A percentile compares a stretch with the other conserved stretches of the same genome.
Evolutionary conservation across 2,888 invertebrate genomes (phyloP).

Genomic region (Asteroscopus sphinx): DNA sequence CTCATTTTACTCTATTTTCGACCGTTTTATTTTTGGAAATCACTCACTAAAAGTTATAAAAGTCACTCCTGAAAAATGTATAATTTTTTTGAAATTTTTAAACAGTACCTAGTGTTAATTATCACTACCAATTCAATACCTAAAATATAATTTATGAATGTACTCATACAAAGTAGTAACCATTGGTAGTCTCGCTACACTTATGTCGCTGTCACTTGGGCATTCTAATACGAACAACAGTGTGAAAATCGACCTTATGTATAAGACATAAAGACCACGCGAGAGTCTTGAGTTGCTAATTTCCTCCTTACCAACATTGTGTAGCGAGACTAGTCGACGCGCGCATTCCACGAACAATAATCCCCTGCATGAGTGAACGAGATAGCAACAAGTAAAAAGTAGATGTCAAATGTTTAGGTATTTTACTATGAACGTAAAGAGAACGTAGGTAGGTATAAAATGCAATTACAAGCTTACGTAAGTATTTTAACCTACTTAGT

Average conservation of each 20-base stretch:
- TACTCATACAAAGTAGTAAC: slow-evolving; percentile 87
- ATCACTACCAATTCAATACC: slow-evolving; percentile 53
- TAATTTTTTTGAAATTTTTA: slow-evolving; percentile 21
- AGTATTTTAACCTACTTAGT: slow-evolving; percentile 84
- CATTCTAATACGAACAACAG: slow-evolving; percentile 32
- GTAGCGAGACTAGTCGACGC: slow-evolving; percentile 88
- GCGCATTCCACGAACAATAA: slow-evolving; percentile 88
- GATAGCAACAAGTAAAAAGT: slow-evolving; percentile 85
- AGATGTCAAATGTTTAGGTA: slow-evolving; percentile 89
- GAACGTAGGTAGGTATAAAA: slow-evolving; percentile 85
- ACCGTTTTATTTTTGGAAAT: slow-evolving; percentile 69
- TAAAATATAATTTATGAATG: slow-evolving; percentile 84
- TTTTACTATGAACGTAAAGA: slow-evolving; percentile 84
- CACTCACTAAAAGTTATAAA: slow-evolving; percentile 31
- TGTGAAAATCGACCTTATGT: slow-evolving; percentile 70
- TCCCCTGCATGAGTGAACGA: slow-evolving; percentile 81
- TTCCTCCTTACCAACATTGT: slow-evolving; percentile 67
- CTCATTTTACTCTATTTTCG: slow-evolving; percentile 80
- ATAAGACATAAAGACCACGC: slow-evolving; percentile 44
- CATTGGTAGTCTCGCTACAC: slow-evolving; percentile 83
- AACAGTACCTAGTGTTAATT: slow-evolving; percentile 4
- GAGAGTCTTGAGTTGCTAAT: slow-evolving; percentile 54
- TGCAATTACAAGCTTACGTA: slow-evolving; percentile 86
- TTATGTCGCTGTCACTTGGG: slow-evolving; percentile 60
- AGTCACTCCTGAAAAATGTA: slow-evolving; percentile 10